Conservation (phyloP, 2,888 invertebrate genomes). For the Agrotis ipsilon region DNA sequence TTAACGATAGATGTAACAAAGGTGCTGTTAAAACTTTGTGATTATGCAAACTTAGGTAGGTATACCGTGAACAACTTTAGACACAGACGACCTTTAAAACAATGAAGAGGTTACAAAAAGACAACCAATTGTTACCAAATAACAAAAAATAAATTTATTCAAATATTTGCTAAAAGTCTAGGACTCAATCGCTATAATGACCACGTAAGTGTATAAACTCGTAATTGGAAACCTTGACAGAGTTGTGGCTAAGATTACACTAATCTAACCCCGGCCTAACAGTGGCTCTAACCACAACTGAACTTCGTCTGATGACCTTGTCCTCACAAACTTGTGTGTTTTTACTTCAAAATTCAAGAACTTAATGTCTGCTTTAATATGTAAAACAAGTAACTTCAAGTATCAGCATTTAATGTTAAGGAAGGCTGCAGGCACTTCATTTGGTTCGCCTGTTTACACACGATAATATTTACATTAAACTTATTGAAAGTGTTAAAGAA, state of each 20-base stretch:
- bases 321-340: conserved; percentile 52
- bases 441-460: conserved; percentile 28
- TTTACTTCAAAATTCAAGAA: conserved; percentile 31
- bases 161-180: conserved; percentile 47
- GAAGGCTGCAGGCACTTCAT: conserved; percentile 27
- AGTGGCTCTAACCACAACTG: conserved; percentile 77
- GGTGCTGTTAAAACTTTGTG: too few relatives aligned
- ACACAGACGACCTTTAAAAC: neutral
- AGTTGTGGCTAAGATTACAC: conserved; percentile 83
- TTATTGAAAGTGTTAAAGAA: conserved; percentile 59
- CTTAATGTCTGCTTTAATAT: conserved; percentile 6
- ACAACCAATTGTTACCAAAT: neutral
- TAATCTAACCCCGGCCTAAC: conserved; percentile 76
- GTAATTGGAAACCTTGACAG: conserved; percentile 79
- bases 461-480: conserved; percentile 44
- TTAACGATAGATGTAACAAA: neutral
- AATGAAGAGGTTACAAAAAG: neutral
- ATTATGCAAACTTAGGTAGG: neutral
- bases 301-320: conserved; percentile 76
- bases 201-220: conserved; percentile 64
- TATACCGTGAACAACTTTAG: neutral
- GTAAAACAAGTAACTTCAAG: conserved; percentile 7
- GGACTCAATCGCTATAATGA: conserved; percentile 60
- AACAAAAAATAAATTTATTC: conserved; percentile 17
- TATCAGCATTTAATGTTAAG: neutral